Conservation (phyloP, 2,888 invertebrate genomes). For the Lasioglossum oenotherae region DNA sequence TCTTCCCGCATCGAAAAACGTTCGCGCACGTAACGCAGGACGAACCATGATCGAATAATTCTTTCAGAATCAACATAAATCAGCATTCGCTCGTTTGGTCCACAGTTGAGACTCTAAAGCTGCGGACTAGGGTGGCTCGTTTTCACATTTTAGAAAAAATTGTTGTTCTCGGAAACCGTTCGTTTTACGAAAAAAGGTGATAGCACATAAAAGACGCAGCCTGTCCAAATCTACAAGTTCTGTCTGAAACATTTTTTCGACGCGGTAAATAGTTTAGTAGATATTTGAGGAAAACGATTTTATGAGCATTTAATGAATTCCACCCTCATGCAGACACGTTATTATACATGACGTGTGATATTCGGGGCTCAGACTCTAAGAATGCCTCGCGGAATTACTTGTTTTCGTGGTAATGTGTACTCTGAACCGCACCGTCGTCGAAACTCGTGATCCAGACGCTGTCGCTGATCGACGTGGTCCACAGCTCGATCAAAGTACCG, state of each 20-base stretch:
- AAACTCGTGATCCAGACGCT: not conserved
- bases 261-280: no score
- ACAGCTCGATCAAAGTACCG: not conserved
- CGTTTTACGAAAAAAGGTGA: no score
- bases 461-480: not conserved
- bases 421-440: not conserved
- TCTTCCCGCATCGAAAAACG: not conserved
- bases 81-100: not conserved
- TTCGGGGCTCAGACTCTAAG: not conserved
- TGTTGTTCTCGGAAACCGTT: no score
- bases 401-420: not conserved
- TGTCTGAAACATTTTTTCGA: no score
- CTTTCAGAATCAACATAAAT: no score
- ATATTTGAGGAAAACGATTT: no score
- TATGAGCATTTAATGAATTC: no score
- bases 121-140: not conserved
- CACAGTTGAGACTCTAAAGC: not conserved
- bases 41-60: not conserved
- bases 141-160: no score
- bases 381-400: not conserved
- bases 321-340: not conserved
- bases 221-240: no score
- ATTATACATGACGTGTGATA: not conserved
- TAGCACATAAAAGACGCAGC: no score
- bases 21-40: not conserved